phyloP scores from a whole-genome alignment of 2,888 invertebrate species.

The Agrochola macilenta region DNA sequence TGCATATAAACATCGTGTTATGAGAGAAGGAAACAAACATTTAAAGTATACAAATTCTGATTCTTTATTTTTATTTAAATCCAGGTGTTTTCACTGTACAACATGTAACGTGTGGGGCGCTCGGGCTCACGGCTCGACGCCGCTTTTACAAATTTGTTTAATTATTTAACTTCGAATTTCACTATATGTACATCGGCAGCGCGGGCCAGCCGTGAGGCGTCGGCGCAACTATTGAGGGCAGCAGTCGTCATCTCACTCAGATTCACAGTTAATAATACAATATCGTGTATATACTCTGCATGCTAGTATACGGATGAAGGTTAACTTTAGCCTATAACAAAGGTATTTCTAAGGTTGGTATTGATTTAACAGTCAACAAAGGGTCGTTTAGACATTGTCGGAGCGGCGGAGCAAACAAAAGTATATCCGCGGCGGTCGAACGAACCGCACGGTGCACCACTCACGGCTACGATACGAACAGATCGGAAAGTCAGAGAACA shows the following conservation, averaged over 20 bases:
- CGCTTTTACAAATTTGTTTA: constrained; percentile 67
- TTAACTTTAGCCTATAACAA: constrained; percentile 52
- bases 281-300: constrained; percentile 47
- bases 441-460: constrained; percentile 41
- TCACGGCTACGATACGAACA: constrained; percentile 36
- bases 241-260: constrained; percentile 52
- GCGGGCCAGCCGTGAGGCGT: constrained; percentile 70
- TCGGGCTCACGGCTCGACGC: constrained; percentile 68
- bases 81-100: constrained; percentile 81
- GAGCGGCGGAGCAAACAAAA: constrained; percentile 40
- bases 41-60: constrained; percentile 86
- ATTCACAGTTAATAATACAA: constrained; percentile 56
- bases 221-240: constrained; percentile 59
- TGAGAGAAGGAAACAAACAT: constrained; percentile 72
- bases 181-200: constrained; percentile 81
- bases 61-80: constrained; percentile 82
- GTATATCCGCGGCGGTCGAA: constrained; percentile 32
- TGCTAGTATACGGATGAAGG: constrained; percentile 32
- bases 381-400: constrained; percentile 16
- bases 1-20: background rate
- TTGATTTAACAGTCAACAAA: constrained; percentile 35
- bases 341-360: constrained; percentile 38
- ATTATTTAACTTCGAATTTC: constrained; percentile 73
- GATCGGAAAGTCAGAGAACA: constrained; percentile 35
- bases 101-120: constrained; percentile 64